Base-by-base conservation (phyloP, 2,888 invertebrate species). In the Lycophotia porphyrea region DNA sequence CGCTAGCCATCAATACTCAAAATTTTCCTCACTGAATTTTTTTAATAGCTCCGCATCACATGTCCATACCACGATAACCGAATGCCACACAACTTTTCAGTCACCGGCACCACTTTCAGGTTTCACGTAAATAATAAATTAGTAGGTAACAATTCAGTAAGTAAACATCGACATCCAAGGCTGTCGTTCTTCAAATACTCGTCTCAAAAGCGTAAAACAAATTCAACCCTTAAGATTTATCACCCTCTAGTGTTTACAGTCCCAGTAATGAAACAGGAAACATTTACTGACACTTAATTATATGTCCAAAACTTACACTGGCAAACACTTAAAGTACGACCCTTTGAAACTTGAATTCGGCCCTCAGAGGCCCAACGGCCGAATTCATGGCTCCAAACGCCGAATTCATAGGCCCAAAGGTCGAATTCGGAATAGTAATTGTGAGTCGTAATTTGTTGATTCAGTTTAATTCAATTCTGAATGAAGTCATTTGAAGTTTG, bases 241-340 rank as follows among this genome's bases (percentile, higher is more conserved):
- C 39, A 52, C 74, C 49, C 67, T 24, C 36, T 5, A 55, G 67
- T 52, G 70, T 74, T 68, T 67, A 77, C 72, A 63, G 47, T 55
- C n/a, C 15, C 11, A 36, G 65, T 44, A 74, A 68, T 80, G 64
- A 72, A 76, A 78, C 36, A 55, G 69, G 55, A 65, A 81, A 74
- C 84, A 70, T 81, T 76, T 61, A 71, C 76, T 34, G 67, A 76
- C 73, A 77, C 65, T 82, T 77, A 84, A 84, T 86, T 87, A 77
- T 76, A 55, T 79, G 64, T 76, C 63, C 63, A 60, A 1, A 76
- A 81, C 60, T 83, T 78, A 36, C 49, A 52, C 67, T 52, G 44
- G 58, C 64, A 64, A 79, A 84, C 81, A 77, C 52, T 74, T 71
- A 73, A 61, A 63, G 44, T 55, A 58, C 15, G 52, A 49, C 74